A percentile compares a stretch with the other conserved stretches of the same genome.
These are phyloP conservation scores for Dexiosoma caninum DNA, from an alignment of 2,888 invertebrate species.

Conservation along the genomic window DNA sequence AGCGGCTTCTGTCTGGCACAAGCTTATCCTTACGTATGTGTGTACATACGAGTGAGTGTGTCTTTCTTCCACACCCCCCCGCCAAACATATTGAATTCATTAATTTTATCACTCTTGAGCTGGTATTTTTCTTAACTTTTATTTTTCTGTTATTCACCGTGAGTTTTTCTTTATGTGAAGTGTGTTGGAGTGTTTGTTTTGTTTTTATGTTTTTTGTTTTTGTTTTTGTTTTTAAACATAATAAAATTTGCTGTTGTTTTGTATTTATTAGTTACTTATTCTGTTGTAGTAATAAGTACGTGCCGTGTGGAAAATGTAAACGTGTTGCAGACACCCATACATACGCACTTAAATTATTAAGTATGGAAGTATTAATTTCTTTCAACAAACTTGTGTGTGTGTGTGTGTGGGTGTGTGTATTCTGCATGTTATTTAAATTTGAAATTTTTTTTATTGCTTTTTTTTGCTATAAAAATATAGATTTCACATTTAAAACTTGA, in stretches of 20 bases:
- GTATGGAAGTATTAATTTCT: background rate
- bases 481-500: constrained; percentile 47
- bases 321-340: background rate
- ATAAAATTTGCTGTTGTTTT: constrained; percentile 29
- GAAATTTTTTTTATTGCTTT: constrained; percentile 24
- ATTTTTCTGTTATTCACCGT: constrained; percentile 1
- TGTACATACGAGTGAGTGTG: constrained; percentile 28
- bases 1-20: constrained; percentile 45
- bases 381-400: background rate
- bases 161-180: constrained; percentile 16
- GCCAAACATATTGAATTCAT: constrained; percentile 38
- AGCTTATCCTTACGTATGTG: constrained; percentile 6
- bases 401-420: background rate
- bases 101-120: constrained; percentile 22
- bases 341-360: background rate
- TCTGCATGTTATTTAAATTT: constrained; percentile 14
- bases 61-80: background rate
- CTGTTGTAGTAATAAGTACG: constrained; percentile 55
- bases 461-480: constrained; percentile 44
- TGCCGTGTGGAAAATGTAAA: constrained; percentile 29
- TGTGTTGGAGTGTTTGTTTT: constrained; percentile 35
- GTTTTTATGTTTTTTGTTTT: background rate
- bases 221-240: background rate
- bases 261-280: constrained; percentile 54
- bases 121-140: constrained; percentile 18